These are phyloP conservation scores for Pammene fasciana DNA, from an alignment of 2,888 invertebrate species.

Conservation along the genomic window DNA sequence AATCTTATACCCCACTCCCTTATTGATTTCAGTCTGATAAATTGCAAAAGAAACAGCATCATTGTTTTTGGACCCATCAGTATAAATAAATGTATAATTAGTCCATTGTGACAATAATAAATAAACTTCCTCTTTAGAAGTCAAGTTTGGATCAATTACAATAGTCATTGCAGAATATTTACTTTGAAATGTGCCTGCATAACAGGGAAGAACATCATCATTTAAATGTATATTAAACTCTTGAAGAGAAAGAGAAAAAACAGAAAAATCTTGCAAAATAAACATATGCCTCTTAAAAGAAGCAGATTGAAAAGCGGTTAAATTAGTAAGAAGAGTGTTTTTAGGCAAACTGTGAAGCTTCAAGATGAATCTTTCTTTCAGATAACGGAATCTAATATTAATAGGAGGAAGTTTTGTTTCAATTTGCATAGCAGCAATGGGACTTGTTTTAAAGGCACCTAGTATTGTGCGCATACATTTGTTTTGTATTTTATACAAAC, in stretches of 20 bases:
- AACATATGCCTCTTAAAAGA: not conserved
- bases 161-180: conserved; percentile 2
- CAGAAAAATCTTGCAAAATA: too few species aligned
- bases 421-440: conserved; percentile 11
- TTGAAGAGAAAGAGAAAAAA: not conserved
- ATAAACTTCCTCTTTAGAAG: conserved; percentile 6
- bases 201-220: conserved; percentile 2
- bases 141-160: not conserved
- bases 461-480: conserved; percentile 9
- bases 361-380: conserved; percentile 2
- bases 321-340: not conserved
- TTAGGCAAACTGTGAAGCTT: conserved; percentile 5
- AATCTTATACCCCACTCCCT: conserved; percentile 1
- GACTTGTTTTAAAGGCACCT: conserved; percentile 1
- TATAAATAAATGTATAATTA: too few species aligned
- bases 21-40: conserved; percentile 7
- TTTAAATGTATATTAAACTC: not conserved
- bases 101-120: conserved; percentile 4
- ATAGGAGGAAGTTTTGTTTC: not conserved
- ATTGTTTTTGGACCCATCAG: not conserved
- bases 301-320: not conserved
- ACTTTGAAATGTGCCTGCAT: conserved; percentile 3
- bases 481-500: conserved; percentile 4
- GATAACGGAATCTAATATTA: not conserved
- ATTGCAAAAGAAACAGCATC: conserved; percentile 7